Evolutionary conservation across 1,140 invertebrate genomes (phyloP).

Genomic region (Procambarus clarkii): DNA sequence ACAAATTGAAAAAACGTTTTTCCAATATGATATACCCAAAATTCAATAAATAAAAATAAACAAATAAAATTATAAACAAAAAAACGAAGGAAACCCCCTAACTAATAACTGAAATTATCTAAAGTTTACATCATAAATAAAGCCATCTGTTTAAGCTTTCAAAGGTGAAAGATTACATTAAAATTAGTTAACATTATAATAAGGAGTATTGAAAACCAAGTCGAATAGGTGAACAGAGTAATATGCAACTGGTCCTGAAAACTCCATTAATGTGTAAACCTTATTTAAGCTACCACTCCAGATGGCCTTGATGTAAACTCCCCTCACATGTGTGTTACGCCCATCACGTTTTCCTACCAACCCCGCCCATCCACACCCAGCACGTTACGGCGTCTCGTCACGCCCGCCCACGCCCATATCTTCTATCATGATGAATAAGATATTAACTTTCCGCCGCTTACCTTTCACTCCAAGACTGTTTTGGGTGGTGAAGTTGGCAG

Average conservation of each 20-base stretch:
- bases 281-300: background rate
- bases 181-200: too few species aligned
- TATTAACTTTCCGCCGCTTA: background rate
- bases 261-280: background rate
- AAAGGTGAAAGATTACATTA: too few species aligned
- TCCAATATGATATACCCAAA: too few species aligned
- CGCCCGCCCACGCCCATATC: background rate
- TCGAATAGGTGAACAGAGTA: background rate
- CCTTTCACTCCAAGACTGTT: background rate
- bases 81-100: too few species aligned
- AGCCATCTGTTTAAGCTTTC: too few species aligned
- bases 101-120: too few species aligned
- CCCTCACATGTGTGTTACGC: background rate
- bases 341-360: background rate
- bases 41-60: too few species aligned
- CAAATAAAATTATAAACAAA: too few species aligned
- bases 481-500: background rate
- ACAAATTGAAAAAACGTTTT: too few species aligned
- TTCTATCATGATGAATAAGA: background rate
- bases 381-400: background rate
- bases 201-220: too few species aligned
- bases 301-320: background rate
- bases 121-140: too few species aligned
- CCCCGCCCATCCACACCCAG: background rate
- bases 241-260: background rate